Conservation (phyloP, 2,888 invertebrate genomes). For the Hedychridium roseum region DNA sequence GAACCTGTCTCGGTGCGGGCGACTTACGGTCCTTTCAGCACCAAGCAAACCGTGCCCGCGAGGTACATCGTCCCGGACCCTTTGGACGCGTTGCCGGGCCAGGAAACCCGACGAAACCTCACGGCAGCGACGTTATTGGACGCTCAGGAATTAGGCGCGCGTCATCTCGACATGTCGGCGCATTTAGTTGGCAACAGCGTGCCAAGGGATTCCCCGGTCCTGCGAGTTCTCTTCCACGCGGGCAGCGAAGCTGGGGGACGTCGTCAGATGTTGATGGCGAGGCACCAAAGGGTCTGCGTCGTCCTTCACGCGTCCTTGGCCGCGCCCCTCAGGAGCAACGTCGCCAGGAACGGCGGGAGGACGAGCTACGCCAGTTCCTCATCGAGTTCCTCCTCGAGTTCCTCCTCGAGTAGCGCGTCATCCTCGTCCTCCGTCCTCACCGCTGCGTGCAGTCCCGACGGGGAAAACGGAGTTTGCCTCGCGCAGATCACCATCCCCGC, state of each 20-base stretch:
- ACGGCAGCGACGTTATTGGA: constrained; percentile 67
- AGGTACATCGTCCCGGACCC: constrained; percentile 88
- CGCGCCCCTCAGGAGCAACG: constrained; percentile 61
- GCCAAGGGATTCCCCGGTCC: constrained; percentile 88
- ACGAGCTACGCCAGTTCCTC: constrained; percentile 30
- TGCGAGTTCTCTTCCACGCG: constrained; percentile 92
- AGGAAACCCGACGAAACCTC: constrained; percentile 52
- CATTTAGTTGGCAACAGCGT: constrained; percentile 89
- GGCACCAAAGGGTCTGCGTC: constrained; percentile 81
- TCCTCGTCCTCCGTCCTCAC: constrained; percentile 68
- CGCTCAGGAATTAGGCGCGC: constrained; percentile 72
- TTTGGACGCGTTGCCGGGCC: constrained; percentile 69
- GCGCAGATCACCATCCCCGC: constrained; percentile 86
- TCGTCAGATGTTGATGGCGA: constrained; percentile 70
- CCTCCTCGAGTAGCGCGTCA: constrained; percentile 18
- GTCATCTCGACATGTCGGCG: constrained; percentile 89
- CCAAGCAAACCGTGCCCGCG: constrained; percentile 92
- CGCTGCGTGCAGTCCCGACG: constrained; percentile 92
- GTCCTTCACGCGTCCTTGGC: constrained; percentile 77
- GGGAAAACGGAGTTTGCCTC: constrained; percentile 91
- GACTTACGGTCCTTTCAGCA: constrained; percentile 93
- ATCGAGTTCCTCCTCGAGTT: constrained; percentile 17
- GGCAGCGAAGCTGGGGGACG: constrained; percentile 85
- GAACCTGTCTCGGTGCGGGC: constrained; percentile 91
- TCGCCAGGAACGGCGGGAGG: constrained; percentile 41